These are phyloP conservation scores for Pollenia angustigena DNA, from an alignment of 2,888 invertebrate genomes.

Conservation along the genomic window DNA sequence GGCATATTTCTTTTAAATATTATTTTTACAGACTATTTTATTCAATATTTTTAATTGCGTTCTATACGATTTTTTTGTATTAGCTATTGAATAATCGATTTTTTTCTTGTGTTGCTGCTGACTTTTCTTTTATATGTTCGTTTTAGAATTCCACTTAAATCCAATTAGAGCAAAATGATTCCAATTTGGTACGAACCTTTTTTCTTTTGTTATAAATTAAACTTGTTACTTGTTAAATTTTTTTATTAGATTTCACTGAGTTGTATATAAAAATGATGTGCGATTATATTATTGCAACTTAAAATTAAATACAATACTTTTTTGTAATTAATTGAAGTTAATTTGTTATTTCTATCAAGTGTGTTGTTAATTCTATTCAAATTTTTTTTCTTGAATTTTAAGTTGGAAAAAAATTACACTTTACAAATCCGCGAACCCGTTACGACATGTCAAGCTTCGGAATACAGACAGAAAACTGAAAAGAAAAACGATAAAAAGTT, in stretches of 20 bases:
- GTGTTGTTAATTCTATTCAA: slow-evolving; percentile 34
- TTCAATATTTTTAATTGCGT: slow-evolving; percentile 4
- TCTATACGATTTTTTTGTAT: slow-evolving; percentile 25
- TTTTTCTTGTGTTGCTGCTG: slow-evolving; percentile 25
- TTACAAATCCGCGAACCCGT: slow-evolving; percentile 64
- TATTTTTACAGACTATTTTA: slow-evolving; percentile 5
- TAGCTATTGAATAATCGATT: slow-evolving; percentile 74
- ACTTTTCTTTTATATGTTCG: slow-evolving; percentile 24
- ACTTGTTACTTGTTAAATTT: slow-evolving; percentile 58
- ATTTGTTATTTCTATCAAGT: slow-evolving; percentile 39
- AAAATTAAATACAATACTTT: slow-evolving; percentile 60
- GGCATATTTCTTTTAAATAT: not conserved
- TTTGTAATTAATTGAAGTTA: slow-evolving; percentile 55
- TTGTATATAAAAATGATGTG: slow-evolving; percentile 66
- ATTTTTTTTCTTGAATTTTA: slow-evolving; percentile 44
- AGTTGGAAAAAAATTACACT: slow-evolving; percentile 56
- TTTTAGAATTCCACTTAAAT: slow-evolving; percentile 62
- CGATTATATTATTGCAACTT: slow-evolving; percentile 62
- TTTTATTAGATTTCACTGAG: slow-evolving; percentile 51
- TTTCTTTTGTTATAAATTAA: slow-evolving; percentile 43
- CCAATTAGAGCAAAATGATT: slow-evolving; percentile 66
- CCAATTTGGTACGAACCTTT: slow-evolving; percentile 58
- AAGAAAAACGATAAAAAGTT: slow-evolving; percentile 61
- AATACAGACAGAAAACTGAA: slow-evolving; percentile 70
- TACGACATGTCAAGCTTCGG: slow-evolving; percentile 66